Base-by-base conservation (phyloP, 2,797 vertebrate genomes). In the Serranus cabrilla region DNA sequence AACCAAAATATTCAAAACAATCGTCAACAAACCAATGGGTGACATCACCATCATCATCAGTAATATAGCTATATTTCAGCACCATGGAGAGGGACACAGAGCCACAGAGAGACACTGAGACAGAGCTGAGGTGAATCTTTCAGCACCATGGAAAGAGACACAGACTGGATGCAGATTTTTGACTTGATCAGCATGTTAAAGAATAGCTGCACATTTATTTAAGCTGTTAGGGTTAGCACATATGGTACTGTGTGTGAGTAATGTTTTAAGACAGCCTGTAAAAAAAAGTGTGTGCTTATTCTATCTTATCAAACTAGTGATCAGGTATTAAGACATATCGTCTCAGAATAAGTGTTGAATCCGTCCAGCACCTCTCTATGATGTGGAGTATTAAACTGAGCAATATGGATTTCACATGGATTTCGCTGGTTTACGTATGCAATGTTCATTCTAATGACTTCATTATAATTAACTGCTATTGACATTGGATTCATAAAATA, bases 121-220 rank as follows among this genome's bases (percentile, higher is more conserved):
- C 13, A 23, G 57, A 37, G 21, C 18, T 20, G 27, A 43, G 14
- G 39, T 49, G 20, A 27, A 40, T 42, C 25, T 68, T 68, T 73
- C 76, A 69, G 63, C 0, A 73, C 63, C 57, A 39, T 8, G 51
- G 63, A 76, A 17, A 54, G 66, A 54, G 40, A 18, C 71, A 27
- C 34, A 34, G 34, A 34, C 34, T 34, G 9, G 3, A 4, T 37
- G 11, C 21, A 43, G 27, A 10, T 13, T 50, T 0, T 51, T 37
- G 16, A 39, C 21, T 5, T 11, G 21, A 2, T 27, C 39, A 20
- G 10, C 8, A 11, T 39, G 42, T 16, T 14, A 20, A 50, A 61
- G 13, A 7, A 49, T 21, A n/a, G 4, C 4, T 45, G 27, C 11
- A 16, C n/a, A 42, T 23, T 27, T 21, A 16, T 47, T 20, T 37